A percentile compares a stretch with the other conserved stretches of the same genome.
These are phyloP conservation scores for Phenganax subtilis DNA, from an alignment of 92 coral and sea anemone species.

Conservation along the genomic window DNA sequence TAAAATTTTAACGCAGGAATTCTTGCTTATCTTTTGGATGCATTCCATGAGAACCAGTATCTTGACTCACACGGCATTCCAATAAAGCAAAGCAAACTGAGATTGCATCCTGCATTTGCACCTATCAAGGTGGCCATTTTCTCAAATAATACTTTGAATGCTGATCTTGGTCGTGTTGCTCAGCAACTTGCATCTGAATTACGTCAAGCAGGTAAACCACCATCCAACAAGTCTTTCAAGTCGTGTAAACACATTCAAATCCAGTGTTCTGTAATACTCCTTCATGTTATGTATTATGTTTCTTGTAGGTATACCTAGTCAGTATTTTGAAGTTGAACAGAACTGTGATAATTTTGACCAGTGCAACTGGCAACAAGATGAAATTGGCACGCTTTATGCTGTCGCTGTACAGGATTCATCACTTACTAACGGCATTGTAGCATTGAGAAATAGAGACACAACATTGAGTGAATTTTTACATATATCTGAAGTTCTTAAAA, in stretches of 20 bases:
- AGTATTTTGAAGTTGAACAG: constrained; percentile 20
- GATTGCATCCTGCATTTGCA: constrained; percentile 78
- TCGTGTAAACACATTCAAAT: no score
- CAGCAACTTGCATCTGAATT: constrained; percentile 79
- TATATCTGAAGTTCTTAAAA: constrained; percentile 74
- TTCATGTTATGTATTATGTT: not conserved
- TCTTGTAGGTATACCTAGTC: constrained; percentile 59
- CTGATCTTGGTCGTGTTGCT: constrained; percentile 71
- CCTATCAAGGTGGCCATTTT: constrained; percentile 77
- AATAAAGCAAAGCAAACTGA: constrained; percentile 50
- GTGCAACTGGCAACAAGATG: constrained; percentile 67
- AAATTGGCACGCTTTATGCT: constrained; percentile 86
- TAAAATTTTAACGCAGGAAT: constrained; percentile 55
- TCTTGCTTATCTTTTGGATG: constrained; percentile 73
- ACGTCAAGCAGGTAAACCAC: constrained; percentile 66
- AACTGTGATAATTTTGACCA: constrained; percentile 35
- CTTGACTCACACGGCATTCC: constrained; percentile 48
- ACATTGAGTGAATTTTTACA: constrained; percentile 82
- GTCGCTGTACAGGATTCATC: constrained; percentile 70
- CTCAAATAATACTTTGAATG: constrained; percentile 43
- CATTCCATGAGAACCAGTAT: constrained; percentile 70
- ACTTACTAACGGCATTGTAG: constrained; percentile 75
- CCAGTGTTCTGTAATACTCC: no score
- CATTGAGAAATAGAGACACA: constrained; percentile 78
- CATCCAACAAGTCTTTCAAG: not conserved